Evolutionary conservation across 2,797 vertebrate species (phyloP), one percentile per base, ranked within the genome.

Genomic region (Coregonus sp.): DNA sequence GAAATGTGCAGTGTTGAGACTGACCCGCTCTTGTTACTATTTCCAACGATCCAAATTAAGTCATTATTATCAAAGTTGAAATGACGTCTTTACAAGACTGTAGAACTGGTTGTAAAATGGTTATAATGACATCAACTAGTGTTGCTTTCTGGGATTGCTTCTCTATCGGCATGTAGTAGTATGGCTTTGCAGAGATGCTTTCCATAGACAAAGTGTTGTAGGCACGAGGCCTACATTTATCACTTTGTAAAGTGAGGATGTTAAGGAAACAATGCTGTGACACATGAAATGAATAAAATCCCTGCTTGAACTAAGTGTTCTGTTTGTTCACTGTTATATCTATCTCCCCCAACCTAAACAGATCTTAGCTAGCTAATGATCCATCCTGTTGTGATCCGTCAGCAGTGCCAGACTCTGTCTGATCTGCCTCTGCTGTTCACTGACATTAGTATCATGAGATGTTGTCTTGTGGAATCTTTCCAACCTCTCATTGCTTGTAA

Each of bases 261-360:
- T 69, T 47, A 35, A 37, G 11, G 67, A 72, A 29, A 31, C 35
- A n/a, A 47, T 35, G 56, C 1, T 20, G n/a, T 59, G 56, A 59
- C 56, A 31, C 66, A 35, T 31, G 25, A 35, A 68, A 68, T 37
- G 20, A 72, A 72, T 54, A 20, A 52, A 51, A 72, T 69, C 35
- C 35, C 35, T 47, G 67, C 35, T 33, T 47, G 67, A 69, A 20
- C 35, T 11, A 20, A 47, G 67, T 37, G 35, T 4, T 47, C 35
- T 69, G 67, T 69, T 65, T 65, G 61, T 29, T 69, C 5, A 35
- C 15, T 18, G 37, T 69, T 59, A 47, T 47, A 67, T 67, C 9
- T 37, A 16, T 35, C 35, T 37, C 67, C 4, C 35, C 16, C 67
- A 6, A 69, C 15, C 14, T 18, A 69, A 69, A 69, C 67, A 69